Evolutionary conservation across 2,113 vertebrate genomes (phyloP), one percentile per base, ranked within the genome.

Genomic region (Vireo altiloquus): DNA sequence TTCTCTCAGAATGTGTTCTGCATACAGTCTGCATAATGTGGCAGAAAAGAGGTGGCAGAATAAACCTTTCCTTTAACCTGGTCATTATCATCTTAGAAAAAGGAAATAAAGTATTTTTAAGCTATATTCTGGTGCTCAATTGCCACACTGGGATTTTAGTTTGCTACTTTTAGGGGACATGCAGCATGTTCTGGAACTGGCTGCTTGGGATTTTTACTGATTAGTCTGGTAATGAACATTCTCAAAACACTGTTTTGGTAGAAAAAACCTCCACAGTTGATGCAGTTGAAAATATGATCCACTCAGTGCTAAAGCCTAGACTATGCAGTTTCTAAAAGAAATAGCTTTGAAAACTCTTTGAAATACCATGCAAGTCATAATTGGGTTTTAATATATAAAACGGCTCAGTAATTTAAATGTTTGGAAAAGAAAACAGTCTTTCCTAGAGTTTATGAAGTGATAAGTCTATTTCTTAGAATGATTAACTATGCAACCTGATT

Each of bases 381-480:
- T 90, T 96, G 87, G 75, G 74, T 95, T 97, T 96, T 95, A 97
- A 94, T 59, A 49, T 71, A 94, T 94, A 95, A 97, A 97, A 97
- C 2, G 56, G 78, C 92, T 87, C 83, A 97, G 93, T 91, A 97
- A 97, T 96, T 97, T 96, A 96, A 96, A 96, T 60, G 90, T 97
- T 97, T 96, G 79, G 89, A 95, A 97, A 97, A 96, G 88, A 98
- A 97, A 98, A 96, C 87, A 94, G 78, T 71, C 88, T 96, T 95
- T 97, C 65, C 77, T 94, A 61, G 91, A 95, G 86, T 97, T 98
- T 97, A 97, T 93, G 96, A 96, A 96, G 94, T 94, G 95, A 7
- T 82, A 94, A 97, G 90, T 91, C 88, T 82, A 47, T 94, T 97
- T 95, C 94, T 96, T 92, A 88, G 31, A 95, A 94, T 70, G 83